phyloP scores from a whole-genome alignment of 2,797 vertebrate species.

The Brachymystax lenok region DNA sequence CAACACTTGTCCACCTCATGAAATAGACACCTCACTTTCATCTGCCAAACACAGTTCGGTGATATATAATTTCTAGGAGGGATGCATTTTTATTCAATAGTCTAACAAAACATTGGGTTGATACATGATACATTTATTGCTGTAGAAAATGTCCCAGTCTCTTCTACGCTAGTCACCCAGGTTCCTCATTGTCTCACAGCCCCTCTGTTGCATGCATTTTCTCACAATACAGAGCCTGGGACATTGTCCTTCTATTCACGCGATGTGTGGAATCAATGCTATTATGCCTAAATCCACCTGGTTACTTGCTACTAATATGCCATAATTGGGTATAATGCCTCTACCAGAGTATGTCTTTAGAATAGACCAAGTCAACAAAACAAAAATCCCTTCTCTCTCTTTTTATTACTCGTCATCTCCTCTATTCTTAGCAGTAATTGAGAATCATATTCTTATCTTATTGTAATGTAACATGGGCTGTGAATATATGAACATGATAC shows the following conservation, averaged over 20 bases:
- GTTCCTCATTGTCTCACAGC: neutral
- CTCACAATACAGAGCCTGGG: neutral
- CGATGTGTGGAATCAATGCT: neutral
- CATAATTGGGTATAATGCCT: neutral
- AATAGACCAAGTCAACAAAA: neutral
- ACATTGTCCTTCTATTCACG: neutral
- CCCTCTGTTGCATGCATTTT: neutral
- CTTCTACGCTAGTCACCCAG: neutral
- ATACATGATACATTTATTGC: no score
- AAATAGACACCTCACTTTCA: neutral
- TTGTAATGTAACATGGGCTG: neutral
- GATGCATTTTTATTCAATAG: neutral
- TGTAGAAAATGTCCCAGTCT: no score
- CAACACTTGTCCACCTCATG: neutral
- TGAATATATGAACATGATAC: conserved; percentile 32
- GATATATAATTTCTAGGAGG: neutral
- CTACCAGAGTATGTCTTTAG: no score
- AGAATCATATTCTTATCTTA: neutral
- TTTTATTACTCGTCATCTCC: neutral
- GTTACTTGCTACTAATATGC: neutral
- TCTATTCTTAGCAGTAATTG: conserved; percentile 15
- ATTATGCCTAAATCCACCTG: neutral
- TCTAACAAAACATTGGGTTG: neutral
- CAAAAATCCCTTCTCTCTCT: neutral
- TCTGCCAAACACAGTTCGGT: neutral